phyloP scores from a whole-genome alignment of 2,797 vertebrate genomes.

The Eremophila alpestris region DNA sequence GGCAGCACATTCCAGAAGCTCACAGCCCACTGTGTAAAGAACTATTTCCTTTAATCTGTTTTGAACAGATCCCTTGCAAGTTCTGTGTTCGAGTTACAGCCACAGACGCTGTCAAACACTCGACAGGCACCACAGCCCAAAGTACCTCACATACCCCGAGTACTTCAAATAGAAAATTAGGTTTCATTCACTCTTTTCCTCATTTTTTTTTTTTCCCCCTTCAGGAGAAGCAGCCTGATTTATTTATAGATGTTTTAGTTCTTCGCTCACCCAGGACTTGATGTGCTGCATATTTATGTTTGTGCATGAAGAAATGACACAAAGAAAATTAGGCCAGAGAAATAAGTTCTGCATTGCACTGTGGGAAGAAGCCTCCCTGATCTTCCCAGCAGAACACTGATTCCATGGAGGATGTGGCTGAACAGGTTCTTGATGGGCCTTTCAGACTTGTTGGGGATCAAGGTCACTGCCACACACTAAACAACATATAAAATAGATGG shows the following conservation, averaged over 20 bases:
- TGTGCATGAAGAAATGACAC: slow-evolving; percentile 36
- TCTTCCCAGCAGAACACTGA: neutral
- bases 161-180: slow-evolving; percentile 54
- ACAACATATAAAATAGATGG: neutral
- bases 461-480: neutral
- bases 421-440: neutral
- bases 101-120: neutral
- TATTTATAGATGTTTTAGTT: slow-evolving; percentile 61
- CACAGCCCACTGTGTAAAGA: slow-evolving; percentile 2
- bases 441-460: neutral
- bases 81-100: neutral
- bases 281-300: slow-evolving; percentile 57
- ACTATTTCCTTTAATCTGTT: slow-evolving; percentile 33
- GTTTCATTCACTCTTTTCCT: slow-evolving; percentile 24
- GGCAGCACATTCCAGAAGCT: slow-evolving; percentile 20
- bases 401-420: neutral
- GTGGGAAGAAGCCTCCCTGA: neutral
- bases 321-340: slow-evolving; percentile 53
- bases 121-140: neutral
- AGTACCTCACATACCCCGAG: neutral
- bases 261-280: slow-evolving; percentile 31
- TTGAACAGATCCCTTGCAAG: neutral
- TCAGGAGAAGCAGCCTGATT: slow-evolving; percentile 46
- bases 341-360: neutral
- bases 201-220: neutral